Conservation (phyloP, 2,888 invertebrate species). For the Trachelus tabidus region DNA sequence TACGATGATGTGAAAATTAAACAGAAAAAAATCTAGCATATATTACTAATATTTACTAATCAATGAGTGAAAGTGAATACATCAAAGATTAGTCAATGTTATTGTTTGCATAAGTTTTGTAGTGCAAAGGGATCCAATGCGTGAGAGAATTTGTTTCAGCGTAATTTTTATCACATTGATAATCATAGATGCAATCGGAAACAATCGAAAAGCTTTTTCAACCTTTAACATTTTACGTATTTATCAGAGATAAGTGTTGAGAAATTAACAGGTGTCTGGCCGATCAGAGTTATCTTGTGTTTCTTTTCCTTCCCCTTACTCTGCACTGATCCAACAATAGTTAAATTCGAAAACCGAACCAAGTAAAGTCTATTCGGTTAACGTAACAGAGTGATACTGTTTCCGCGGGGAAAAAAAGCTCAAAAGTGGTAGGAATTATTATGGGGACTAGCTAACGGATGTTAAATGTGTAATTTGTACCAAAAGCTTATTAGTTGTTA, state of each 20-base stretch:
- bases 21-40: too few relatives aligned
- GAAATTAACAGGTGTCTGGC: slow-evolving; percentile 2
- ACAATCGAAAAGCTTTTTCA: slow-evolving; percentile 8
- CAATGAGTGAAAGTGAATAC: too few relatives aligned
- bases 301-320: background rate
- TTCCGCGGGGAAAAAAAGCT: background rate
- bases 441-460: background rate
- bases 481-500: background rate
- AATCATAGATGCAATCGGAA: background rate
- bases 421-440: background rate
- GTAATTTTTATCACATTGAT: background rate
- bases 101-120: background rate
- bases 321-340: background rate
- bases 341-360: slow-evolving; percentile 37
- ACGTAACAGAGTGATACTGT: slow-evolving; percentile 2
- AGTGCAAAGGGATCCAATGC: background rate
- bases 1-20: too few relatives aligned
- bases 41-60: too few relatives aligned
- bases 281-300: slow-evolving; percentile 1
- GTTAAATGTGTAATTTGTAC: background rate
- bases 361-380: slow-evolving; percentile 41
- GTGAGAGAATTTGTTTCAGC: background rate
- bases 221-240: background rate
- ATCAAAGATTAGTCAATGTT: too few relatives aligned
- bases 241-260: background rate